Conservation (phyloP, 2,113 vertebrate species). For the Cepphus grylle region DNA sequence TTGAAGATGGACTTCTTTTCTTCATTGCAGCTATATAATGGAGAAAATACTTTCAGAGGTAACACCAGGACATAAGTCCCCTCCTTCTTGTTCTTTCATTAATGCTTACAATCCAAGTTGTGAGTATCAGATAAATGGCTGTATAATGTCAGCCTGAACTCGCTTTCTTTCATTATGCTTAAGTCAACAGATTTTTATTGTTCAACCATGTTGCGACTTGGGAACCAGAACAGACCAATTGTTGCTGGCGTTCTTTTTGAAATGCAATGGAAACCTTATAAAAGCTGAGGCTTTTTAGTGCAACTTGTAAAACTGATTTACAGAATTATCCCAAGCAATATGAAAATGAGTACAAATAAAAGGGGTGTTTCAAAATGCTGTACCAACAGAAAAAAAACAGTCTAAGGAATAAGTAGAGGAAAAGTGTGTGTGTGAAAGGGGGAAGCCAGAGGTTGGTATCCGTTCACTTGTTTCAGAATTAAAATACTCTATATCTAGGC, state of each 20-base stretch:
- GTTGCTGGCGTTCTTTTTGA: background rate
- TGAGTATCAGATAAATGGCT: background rate
- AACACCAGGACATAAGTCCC: background rate
- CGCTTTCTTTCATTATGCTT: background rate
- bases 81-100: background rate
- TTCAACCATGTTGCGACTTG: background rate
- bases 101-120: background rate
- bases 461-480: background rate
- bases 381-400: background rate
- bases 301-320: background rate
- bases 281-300: background rate
- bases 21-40: background rate
- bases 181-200: background rate
- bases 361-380: background rate
- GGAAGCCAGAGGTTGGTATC: background rate
- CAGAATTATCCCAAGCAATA: background rate
- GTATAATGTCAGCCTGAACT: background rate
- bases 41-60: background rate
- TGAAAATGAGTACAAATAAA: slow-evolving; percentile 16
- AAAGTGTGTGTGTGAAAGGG: background rate
- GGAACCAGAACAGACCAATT: background rate
- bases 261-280: background rate
- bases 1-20: background rate
- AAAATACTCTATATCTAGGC: background rate
- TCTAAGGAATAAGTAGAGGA: background rate